Base-by-base conservation (phyloP, 2,113 vertebrate species). In the Oenanthe melanoleuca region DNA sequence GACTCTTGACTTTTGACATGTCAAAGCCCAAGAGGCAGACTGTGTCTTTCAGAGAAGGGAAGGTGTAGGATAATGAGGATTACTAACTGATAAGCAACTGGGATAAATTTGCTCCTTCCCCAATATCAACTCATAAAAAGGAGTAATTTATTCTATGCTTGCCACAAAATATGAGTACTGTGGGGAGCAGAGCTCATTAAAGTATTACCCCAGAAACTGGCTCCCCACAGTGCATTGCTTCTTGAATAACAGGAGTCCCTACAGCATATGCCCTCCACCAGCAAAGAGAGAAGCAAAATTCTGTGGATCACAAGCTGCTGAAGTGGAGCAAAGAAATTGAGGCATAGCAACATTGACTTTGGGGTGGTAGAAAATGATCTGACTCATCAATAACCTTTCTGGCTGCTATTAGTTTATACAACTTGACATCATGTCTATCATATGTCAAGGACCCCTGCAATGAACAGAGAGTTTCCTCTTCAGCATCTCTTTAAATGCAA, bases 401-500 rank as follows among this genome's bases (percentile, higher is more conserved):
- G 20, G 2, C 15, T 83, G 13, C 26, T 72, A 8, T 42, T 42
- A 60, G 21, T 47, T 86, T 73, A 63, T 67, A 59, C 7, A 20
- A 25, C 1, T 1, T 44, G 24, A 22, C 38, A 49, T 11, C 7
- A 12, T 5, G 20, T 64, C 31, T 71, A 5, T 53, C 49, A 19
- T 16, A 24, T 42, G 25, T 47, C 40, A 59, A 70, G 20, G 34
- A 31, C 56, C 11, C 22, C 47, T 66, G 31, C 29, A 40, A 6
- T 29, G 47, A 73, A 56, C 5, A 57, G 52, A 66, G 79, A 88
- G 11, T 28, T 64, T 69, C 29, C 31, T 26, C 14, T 74, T 89
- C 0, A 0, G 8, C 6, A 49, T 11, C 12, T 52, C 19, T 86
- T 64, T 28, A 67, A 14, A 37, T 12, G 26, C 10, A 89, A 52